Base-by-base conservation (phyloP, 1,140 invertebrate genomes). In the Drosophila tristis region DNA sequence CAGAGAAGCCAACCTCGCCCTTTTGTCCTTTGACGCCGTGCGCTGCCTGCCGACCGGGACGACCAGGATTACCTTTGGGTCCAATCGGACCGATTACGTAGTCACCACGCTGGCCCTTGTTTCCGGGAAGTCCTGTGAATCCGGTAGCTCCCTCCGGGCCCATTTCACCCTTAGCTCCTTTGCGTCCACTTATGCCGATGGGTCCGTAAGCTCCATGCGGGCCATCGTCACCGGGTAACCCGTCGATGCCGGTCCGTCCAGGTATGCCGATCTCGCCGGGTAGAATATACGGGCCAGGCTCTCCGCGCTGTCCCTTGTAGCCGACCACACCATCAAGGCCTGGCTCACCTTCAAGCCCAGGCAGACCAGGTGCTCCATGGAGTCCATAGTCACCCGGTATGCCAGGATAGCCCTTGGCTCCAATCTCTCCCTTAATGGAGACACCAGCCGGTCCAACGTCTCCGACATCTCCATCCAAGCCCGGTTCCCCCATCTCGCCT, bases 1-100 rank as follows among this genome's bases (percentile, higher is more conserved):
- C 81, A 2, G 25, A 56, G 5, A n/a, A 20, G 0, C 91, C 91
- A 76, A 78, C 74, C 2, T 93, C 91, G 51, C 95, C 95, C 47
- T 76, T 80, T 71, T 93, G 92, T 44, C 96, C 96, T 90, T 94
- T 94, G 2, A 68, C 11, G 6, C 96, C 96, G n/a, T 84, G 65
- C 16, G 75, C 91, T 5, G 95, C 96, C 15, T 71, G 70, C 16
- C 75, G 74, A 54, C 96, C 95, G 53, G 93, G 90, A 8, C 87
- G 66, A 16, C 95, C 95, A 2, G 93, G 92, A 29, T 90, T 86
- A 48, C 95, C 95, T 13, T 76, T 65, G 2, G 70, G 26, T n/a
- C 95, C 96, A 3, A 71, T 60, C 2, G 93, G 93, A 45, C 95
- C 95, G 23, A 93, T 78, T 2, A 94, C 92, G 2, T 70, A 62